Conservation (phyloP, 2,113 vertebrate species). For the Labrus mixtus region DNA sequence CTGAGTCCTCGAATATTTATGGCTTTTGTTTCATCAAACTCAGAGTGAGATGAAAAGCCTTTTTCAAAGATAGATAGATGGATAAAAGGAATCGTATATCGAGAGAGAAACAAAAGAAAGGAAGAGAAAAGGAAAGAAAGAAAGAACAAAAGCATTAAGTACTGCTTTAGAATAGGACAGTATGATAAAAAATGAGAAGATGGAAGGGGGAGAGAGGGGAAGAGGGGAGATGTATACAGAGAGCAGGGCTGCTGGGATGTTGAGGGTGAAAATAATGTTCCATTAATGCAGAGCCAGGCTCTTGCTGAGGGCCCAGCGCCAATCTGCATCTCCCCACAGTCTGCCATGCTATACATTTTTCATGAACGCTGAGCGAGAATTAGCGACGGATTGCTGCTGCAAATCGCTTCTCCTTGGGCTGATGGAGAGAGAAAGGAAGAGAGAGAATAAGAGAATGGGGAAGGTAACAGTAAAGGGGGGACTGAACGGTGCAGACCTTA, state of each 20-base stretch:
- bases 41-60: slow-evolving; percentile 5
- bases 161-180: slow-evolving; percentile 6
- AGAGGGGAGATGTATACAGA: slow-evolving; percentile 6
- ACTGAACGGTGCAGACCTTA: slow-evolving; percentile 1
- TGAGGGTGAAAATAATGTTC: slow-evolving; percentile 70
- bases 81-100: slow-evolving; percentile 14
- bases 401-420: slow-evolving; percentile 77
- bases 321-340: slow-evolving; percentile 83
- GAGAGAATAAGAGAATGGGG: neutral
- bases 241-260: slow-evolving; percentile 19
- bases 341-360: slow-evolving; percentile 84
- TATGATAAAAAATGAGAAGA: neutral
- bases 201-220: neutral
- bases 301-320: slow-evolving; percentile 73
- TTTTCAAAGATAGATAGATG: slow-evolving; percentile 28
- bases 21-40: slow-evolving; percentile 60
- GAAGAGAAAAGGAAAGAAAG: neutral
- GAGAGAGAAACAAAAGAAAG: slow-evolving; percentile 21
- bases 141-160: slow-evolving; percentile 4
- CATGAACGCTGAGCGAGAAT: slow-evolving; percentile 85
- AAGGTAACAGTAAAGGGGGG: slow-evolving; percentile 24
- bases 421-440: slow-evolving; percentile 4
- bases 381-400: slow-evolving; percentile 79
- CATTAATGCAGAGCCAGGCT: slow-evolving; percentile 78
- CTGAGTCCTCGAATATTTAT: slow-evolving; percentile 70